A percentile compares a stretch with the other conserved stretches of the same genome.
Conservation (phyloP, 2,888 invertebrate genomes). For the Congeria kusceri region DNA sequence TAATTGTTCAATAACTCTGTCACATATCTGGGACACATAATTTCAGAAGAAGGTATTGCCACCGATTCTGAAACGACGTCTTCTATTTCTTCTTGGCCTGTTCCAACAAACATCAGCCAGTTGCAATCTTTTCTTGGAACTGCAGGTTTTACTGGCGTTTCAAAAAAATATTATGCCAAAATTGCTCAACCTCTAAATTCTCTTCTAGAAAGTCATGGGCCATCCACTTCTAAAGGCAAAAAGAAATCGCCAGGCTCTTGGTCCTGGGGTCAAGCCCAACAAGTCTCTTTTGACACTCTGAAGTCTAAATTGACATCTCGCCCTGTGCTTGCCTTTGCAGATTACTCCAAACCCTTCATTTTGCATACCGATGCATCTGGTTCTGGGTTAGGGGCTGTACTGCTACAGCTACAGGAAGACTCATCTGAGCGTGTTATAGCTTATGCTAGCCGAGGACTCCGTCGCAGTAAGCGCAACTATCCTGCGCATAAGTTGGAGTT, state of each 20-base stretch:
- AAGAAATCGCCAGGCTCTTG: constrained; percentile 14
- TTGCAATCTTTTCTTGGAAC: constrained; percentile 19
- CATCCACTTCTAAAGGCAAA: constrained; percentile 1
- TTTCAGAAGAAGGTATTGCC: constrained; percentile 18
- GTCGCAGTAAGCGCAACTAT: constrained; percentile 35
- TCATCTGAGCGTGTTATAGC: constrained; percentile 22
- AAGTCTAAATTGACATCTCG: constrained; percentile 33
- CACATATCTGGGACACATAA: constrained; percentile 15
- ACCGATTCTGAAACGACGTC: constrained; percentile 13
- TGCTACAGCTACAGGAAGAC: constrained; percentile 20
- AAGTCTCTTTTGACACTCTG: constrained; percentile 32
- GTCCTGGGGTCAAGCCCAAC: constrained; percentile 34
- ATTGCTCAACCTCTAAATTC: constrained; percentile 20
- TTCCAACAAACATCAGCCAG: background rate
- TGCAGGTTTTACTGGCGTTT: constrained; percentile 22
- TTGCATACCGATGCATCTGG: constrained; percentile 29
- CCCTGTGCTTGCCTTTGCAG: constrained; percentile 38
- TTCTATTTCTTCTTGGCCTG: constrained; percentile 10
- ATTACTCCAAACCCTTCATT: constrained; percentile 43
- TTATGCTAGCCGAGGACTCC: constrained; percentile 46
- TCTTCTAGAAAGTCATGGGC: constrained; percentile 14
- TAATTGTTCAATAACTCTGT: constrained; percentile 14
- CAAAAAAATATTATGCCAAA: constrained; percentile 14
- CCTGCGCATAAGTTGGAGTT: constrained; percentile 46
- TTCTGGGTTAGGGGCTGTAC: background rate